These are phyloP conservation scores for Amphiprion ocellaris DNA, from an alignment of 2,113 vertebrate species.

Conservation along the genomic window DNA sequence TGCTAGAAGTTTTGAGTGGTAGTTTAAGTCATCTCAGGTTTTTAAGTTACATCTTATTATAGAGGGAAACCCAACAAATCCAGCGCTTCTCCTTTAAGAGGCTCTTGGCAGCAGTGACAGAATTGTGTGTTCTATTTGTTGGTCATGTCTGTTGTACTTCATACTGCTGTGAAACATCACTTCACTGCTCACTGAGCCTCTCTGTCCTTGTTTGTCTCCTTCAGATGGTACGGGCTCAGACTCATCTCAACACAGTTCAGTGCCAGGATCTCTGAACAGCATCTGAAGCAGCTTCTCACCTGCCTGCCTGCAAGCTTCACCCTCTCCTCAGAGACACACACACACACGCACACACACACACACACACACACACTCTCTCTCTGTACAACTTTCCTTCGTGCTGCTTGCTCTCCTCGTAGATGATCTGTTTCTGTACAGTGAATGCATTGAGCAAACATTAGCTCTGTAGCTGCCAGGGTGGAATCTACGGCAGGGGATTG, in stretches of 20 bases:
- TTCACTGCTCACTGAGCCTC: background rate
- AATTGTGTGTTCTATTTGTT: too few relatives aligned
- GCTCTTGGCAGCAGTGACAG: too few relatives aligned
- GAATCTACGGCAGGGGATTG: slow-evolving; percentile 54
- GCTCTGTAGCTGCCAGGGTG: slow-evolving; percentile 44
- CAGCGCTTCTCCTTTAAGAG: too few relatives aligned
- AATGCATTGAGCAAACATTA: slow-evolving; percentile 52
- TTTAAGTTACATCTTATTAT: too few relatives aligned
- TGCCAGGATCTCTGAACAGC: slow-evolving; percentile 83
- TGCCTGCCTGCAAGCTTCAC: slow-evolving; percentile 48
- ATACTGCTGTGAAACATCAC: background rate
- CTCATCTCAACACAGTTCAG: slow-evolving; percentile 81
- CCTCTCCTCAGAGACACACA: slow-evolving; percentile 45
- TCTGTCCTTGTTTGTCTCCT: slow-evolving; percentile 5
- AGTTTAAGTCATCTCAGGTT: too few relatives aligned
- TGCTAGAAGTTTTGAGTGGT: too few relatives aligned
- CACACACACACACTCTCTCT: slow-evolving; percentile 26
- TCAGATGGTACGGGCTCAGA: slow-evolving; percentile 78
- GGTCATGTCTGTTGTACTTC: too few relatives aligned
- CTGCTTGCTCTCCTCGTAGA: slow-evolving; percentile 67
- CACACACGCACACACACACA: slow-evolving; percentile 32
- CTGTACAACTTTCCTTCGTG: slow-evolving; percentile 53
- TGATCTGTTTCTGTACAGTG: slow-evolving; percentile 67
- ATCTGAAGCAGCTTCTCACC: slow-evolving; percentile 73
- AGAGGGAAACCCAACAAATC: too few relatives aligned